Percentiles rank a stretch among this genome's conserved stretches.
phyloP scores from a whole-genome alignment of 2,888 invertebrate species.

The Archips crataeganus region DNA sequence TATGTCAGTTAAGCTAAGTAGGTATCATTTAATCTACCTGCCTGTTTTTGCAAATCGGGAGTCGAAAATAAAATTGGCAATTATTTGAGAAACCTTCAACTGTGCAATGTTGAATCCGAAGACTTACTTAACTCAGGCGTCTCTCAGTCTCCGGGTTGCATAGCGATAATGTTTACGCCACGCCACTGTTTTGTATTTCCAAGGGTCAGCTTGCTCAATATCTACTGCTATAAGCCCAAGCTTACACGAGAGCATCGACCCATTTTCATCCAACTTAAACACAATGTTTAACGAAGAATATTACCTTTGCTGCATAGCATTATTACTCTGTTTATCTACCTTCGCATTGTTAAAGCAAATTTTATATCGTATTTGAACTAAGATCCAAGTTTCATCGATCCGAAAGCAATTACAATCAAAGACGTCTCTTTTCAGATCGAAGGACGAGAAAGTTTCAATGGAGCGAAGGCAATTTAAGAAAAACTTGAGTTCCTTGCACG shows the following conservation, averaged over 20 bases:
- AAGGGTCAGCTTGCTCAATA: not conserved
- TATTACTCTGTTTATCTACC: slow-evolving; percentile 25
- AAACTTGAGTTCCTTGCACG: slow-evolving; percentile 75
- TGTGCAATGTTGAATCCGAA: too few relatives aligned
- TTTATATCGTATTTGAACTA: slow-evolving; percentile 47
- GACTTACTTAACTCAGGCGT: too few relatives aligned
- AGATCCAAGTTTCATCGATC: slow-evolving; percentile 56
- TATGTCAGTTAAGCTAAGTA: too few relatives aligned
- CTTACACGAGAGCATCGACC: slow-evolving; percentile 13
- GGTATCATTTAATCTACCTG: too few relatives aligned
- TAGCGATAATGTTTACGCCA: too few relatives aligned
- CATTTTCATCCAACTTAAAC: slow-evolving; percentile 29
- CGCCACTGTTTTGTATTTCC: too few relatives aligned
- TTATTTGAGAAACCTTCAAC: too few relatives aligned
- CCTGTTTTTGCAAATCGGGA: too few relatives aligned
- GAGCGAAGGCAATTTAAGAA: slow-evolving; percentile 66
- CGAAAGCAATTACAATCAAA: slow-evolving; percentile 58
- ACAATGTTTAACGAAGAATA: slow-evolving; percentile 16
- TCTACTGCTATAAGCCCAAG: slow-evolving; percentile 6
- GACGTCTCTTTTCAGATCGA: slow-evolving; percentile 70
- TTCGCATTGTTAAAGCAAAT: slow-evolving; percentile 44
- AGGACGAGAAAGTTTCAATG: slow-evolving; percentile 61
- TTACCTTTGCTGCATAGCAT: slow-evolving; percentile 17
- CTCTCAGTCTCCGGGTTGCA: too few relatives aligned
- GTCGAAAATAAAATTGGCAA: too few relatives aligned